Percentiles rank a stretch among this genome's conserved stretches.
These are phyloP conservation scores for Poeciliopsis prolifica DNA, from an alignment of 2,113 vertebrate genomes.

Conservation along the genomic window DNA sequence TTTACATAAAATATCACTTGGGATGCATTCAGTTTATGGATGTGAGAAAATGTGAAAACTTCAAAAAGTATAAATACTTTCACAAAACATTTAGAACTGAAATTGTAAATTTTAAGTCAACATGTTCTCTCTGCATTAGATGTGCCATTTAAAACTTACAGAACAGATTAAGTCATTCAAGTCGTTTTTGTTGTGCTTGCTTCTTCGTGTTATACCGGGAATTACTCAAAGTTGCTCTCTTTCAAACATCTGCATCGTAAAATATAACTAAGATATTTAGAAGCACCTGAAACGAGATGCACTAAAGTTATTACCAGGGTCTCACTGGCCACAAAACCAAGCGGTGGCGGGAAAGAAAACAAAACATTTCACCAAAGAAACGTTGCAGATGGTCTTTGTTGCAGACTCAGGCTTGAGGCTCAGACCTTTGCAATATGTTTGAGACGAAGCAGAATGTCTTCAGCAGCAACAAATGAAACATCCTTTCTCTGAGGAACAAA, in stretches of 20 bases:
- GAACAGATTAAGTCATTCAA: too few species aligned
- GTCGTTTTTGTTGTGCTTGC: too few species aligned
- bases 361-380: not conserved
- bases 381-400: constrained; percentile 40
- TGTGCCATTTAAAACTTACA: too few species aligned
- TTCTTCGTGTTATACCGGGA: too few species aligned
- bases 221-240: not conserved
- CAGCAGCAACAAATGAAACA: constrained; percentile 61
- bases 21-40: too few species aligned
- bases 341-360: not conserved
- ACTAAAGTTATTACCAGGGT: not conserved
- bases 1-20: too few species aligned
- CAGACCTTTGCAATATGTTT: constrained; percentile 57
- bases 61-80: too few species aligned
- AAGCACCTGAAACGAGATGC: not conserved
- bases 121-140: too few species aligned
- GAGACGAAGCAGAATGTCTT: constrained; percentile 54
- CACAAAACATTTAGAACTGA: too few species aligned
- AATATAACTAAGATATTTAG: not conserved
- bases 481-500: constrained; percentile 75
- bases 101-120: too few species aligned
- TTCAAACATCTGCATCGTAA: not conserved
- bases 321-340: not conserved
- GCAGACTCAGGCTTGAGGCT: constrained; percentile 51
- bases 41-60: too few species aligned